Percentiles rank a stretch among this genome's conserved stretches.
These are phyloP conservation scores for Drosophila yakuba DNA, from an alignment of 1,140 invertebrate genomes.

Conservation along the genomic window DNA sequence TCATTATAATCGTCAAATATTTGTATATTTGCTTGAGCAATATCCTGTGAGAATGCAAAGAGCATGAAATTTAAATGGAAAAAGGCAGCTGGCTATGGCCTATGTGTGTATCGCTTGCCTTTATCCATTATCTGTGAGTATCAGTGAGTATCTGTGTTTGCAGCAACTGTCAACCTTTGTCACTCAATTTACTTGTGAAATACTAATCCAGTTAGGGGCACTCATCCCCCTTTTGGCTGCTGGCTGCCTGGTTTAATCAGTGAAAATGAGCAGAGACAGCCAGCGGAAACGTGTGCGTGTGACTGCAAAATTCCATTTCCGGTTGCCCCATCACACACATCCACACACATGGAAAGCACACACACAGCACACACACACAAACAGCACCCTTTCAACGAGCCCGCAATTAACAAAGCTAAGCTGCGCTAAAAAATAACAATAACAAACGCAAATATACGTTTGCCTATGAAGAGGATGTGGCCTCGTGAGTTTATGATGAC, in stretches of 20 bases:
- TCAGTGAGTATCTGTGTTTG: constrained; percentile 29
- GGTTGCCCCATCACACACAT: constrained; percentile 36
- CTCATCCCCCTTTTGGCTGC: constrained; percentile 17
- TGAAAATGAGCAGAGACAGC: constrained; percentile 69
- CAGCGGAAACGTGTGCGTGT: constrained; percentile 67
- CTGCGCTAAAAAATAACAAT: constrained; percentile 55
- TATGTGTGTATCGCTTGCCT: constrained; percentile 6
- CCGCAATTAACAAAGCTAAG: constrained; percentile 52
- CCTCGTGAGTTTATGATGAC: constrained; percentile 64
- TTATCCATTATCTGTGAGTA: constrained; percentile 6
- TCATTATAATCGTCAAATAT: constrained; percentile 75
- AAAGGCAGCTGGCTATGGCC: constrained; percentile 28
- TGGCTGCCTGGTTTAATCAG: constrained; percentile 69
- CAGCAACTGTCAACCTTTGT: constrained; percentile 79
- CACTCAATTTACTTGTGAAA: constrained; percentile 79
- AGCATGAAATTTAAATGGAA: constrained; percentile 64
- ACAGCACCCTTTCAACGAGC: neutral
- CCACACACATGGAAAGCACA: neutral
- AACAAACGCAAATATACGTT: constrained; percentile 53
- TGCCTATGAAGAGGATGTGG: constrained; percentile 25
- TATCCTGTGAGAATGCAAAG: constrained; percentile 58
- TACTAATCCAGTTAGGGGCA: constrained; percentile 75
- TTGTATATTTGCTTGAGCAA: constrained; percentile 60
- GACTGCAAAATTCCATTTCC: constrained; percentile 81
- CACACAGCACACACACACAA: neutral